Base-by-base conservation (phyloP, 1,140 invertebrate species). In the Contarinia nasturtii region DNA sequence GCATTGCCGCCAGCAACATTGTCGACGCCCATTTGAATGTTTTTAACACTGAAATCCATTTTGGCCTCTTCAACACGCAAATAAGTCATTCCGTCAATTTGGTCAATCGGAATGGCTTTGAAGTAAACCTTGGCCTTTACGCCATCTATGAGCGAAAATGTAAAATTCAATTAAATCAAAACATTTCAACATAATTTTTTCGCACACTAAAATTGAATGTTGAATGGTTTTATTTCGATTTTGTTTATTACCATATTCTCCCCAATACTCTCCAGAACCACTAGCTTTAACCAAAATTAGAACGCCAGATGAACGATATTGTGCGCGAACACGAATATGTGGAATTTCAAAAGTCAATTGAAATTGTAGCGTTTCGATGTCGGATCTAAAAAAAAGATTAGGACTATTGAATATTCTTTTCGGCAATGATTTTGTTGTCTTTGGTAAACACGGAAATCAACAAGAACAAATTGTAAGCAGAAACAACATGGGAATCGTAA, bases 251-350 rank as follows among this genome's bases (percentile, higher is more conserved):
- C 82, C 79, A 58, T 87, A 87, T 68, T 85, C 80, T 33, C 83
- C 83, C 82, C 82, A 87, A 60, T 86, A 87, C 59, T 86, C 81
- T 2, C 83, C 82, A 46, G 79, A 79, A 3, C 82, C 82, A 10
- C 79, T 80, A 14, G 83, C 82, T 53, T 81, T 75, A 0, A 86
- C 77, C 44, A 86, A 67, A 52, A 87, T 75, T 27, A 87, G 66
- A 3, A 82, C 73, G 22, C 83, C 83, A 38, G 76, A 82, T 7
- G 82, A 86, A 49, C 78, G 72, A 63, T 86, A 87, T 49, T 77
- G 73, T 0, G 82, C 81, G 50, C 68, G 72, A 2, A 78, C 81
- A 52, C 74, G 73, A 54, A 87, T 86, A 59, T 74, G 78, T 10
- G 82, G 82, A 51, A 86, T 81, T 52, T 71, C 75, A 50, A 85